These are phyloP conservation scores for Stenodema calcarata DNA, from an alignment of 2,888 invertebrate species.

Conservation along the genomic window DNA sequence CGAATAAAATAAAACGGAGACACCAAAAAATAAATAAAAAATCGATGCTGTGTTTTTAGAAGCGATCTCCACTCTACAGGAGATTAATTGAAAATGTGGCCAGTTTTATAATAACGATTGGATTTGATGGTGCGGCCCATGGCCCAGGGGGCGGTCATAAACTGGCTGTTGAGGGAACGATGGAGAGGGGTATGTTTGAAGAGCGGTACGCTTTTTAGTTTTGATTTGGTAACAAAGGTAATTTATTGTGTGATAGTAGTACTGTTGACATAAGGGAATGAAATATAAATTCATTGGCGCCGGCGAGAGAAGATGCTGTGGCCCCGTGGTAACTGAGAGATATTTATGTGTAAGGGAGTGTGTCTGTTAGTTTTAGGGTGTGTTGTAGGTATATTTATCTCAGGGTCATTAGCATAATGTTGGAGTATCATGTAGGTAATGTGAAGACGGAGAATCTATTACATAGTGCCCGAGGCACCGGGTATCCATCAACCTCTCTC, in stretches of 20 bases:
- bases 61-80: constrained; percentile 5
- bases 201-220: constrained; percentile 16
- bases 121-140: not conserved
- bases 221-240: constrained; percentile 35
- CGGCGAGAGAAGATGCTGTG: not conserved
- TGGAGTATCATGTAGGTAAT: constrained; percentile 56
- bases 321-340: constrained; percentile 19
- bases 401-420: constrained; percentile 55
- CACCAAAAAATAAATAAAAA: not conserved
- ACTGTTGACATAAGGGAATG: constrained; percentile 44
- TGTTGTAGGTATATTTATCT: constrained; percentile 54
- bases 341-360: constrained; percentile 50
- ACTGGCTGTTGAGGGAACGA: not conserved
- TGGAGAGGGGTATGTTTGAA: not conserved
- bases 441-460: constrained; percentile 56
- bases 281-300: constrained; percentile 49
- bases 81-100: constrained; percentile 24
- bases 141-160: constrained; percentile 3
- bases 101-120: constrained; percentile 11
- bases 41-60: not conserved
- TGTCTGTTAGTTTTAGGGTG: constrained; percentile 45
- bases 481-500: constrained; percentile 52
- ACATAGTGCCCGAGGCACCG: constrained; percentile 49
- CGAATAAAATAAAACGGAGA: constrained; percentile 12
- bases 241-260: constrained; percentile 36